phyloP scores from a whole-genome alignment of 1,140 invertebrate genomes.

The Micrasema longulum region DNA sequence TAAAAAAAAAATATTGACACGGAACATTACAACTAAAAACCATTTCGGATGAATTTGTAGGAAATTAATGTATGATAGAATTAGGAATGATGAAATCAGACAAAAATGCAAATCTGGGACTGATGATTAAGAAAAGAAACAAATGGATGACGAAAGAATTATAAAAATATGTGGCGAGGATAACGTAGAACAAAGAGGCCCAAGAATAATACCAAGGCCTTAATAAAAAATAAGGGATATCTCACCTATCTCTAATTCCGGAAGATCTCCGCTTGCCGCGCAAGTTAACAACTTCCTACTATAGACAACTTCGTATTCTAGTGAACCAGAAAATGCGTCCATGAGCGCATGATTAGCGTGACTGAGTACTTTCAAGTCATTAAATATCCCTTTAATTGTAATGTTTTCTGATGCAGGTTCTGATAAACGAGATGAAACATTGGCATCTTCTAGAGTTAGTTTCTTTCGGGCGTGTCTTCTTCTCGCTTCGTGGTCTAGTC shows the following conservation, averaged over 20 bases:
- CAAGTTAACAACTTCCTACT: constrained; percentile 25
- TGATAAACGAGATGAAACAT: background rate
- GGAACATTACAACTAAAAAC: too few relatives aligned
- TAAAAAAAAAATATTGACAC: too few relatives aligned
- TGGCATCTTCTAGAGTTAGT: background rate
- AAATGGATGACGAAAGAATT: too few relatives aligned
- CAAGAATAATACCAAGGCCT: too few relatives aligned
- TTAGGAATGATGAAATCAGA: too few relatives aligned
- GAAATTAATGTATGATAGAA: too few relatives aligned
- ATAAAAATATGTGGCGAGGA: too few relatives aligned
- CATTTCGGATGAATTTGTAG: too few relatives aligned
- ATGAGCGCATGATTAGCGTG: background rate
- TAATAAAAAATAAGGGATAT: background rate
- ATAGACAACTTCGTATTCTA: background rate
- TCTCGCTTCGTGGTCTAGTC: constrained; percentile 4
- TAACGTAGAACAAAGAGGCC: too few relatives aligned
- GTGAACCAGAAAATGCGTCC: background rate
- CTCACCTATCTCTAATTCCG: constrained; percentile 24
- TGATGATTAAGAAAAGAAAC: too few relatives aligned
- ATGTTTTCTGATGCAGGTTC: background rate
- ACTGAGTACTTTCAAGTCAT: constrained; percentile 23
- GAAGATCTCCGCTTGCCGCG: background rate
- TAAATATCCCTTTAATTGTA: constrained; percentile 24
- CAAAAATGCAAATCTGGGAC: too few relatives aligned
- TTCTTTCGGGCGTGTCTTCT: constrained; percentile 16